Evolutionary conservation across 2,888 invertebrate genomes (phyloP), one percentile per base, ranked within the genome.

Genomic region (Microctonus hyperodae): DNA sequence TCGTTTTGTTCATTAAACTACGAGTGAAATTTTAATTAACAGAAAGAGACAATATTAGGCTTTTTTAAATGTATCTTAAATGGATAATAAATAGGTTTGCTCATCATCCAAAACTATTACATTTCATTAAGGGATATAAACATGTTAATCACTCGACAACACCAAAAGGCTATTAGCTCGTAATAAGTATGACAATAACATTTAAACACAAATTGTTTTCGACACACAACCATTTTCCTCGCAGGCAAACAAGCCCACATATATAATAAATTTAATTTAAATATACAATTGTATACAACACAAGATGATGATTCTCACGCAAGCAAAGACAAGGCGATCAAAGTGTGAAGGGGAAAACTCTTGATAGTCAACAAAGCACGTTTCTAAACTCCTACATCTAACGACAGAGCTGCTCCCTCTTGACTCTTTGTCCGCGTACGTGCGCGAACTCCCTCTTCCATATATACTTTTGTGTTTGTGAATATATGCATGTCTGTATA

Each of bases 21-120:
- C 20, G 7, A 16, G 16, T 20, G 44, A 20, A n/a, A 6, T 16
- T 44, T 7, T 7, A 44, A 44, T 44, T 6, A 44, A 44, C 44
- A 16, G 16, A n/a, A 16, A 7, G 16, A 44, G 7, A 16, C 9
- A 44, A 44, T 6, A 44, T 44, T 16, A 44, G 9, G 25, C n/a
- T 20, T 25, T 35, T 53, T 62, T 13, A n/a, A 5, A 22, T 40
- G 40, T 33, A 40, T 20, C 58, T 20, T 33, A 33, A 51, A 51
- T 56, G 20, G 33, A 16, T 35, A n/a, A 13, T 40, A 37, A 58
- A 55, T 60, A 55, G 55, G 55, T 35, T 65, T 44, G 22, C 60
- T 62, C 65, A 69, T 69, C 65, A 69, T 67, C 69, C 59, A 74
- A 72, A 74, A 73, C 72, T 74, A 75, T 75, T 75, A 71, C 67